phyloP scores from a whole-genome alignment of 2,888 invertebrate species.

The Ceramica pisi region DNA sequence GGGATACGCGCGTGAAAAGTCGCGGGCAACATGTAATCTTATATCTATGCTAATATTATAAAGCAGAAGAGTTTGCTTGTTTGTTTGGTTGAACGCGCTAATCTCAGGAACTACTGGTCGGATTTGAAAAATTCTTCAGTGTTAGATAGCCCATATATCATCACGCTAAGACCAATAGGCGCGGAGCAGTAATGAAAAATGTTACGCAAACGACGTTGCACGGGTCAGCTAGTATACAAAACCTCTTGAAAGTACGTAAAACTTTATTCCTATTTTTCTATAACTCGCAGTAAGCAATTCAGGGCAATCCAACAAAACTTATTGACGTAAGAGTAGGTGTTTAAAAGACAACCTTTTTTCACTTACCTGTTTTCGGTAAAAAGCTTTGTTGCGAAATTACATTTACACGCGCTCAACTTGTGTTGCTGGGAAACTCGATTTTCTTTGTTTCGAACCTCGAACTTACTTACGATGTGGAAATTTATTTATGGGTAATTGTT shows the following conservation, averaged over 20 bases:
- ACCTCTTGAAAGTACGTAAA: constrained; percentile 1
- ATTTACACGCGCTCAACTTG: constrained; percentile 64
- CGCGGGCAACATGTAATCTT: too few relatives aligned
- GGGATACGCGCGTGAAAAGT: too few relatives aligned
- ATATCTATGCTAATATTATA: too few relatives aligned
- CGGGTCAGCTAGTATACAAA: too few relatives aligned
- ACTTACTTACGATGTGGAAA: constrained; percentile 64
- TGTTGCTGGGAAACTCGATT: constrained; percentile 62
- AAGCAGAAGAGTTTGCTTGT: too few relatives aligned
- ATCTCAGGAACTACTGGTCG: too few relatives aligned
- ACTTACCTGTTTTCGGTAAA: constrained; percentile 57
- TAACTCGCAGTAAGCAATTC: constrained; percentile 17
- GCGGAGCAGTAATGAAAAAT: too few relatives aligned
- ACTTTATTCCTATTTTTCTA: constrained; percentile 10
- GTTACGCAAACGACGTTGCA: too few relatives aligned
- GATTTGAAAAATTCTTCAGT: too few relatives aligned
- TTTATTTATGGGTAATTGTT: constrained; percentile 72
- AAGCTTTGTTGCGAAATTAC: constrained; percentile 63
- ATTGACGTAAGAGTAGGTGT: constrained; percentile 36
- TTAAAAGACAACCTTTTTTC: constrained; percentile 59
- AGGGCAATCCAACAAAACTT: constrained; percentile 37
- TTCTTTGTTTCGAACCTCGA: constrained; percentile 62
- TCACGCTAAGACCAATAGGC: too few relatives aligned
- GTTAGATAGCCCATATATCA: too few relatives aligned
- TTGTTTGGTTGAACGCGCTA: too few relatives aligned